A percentile compares a stretch with the other conserved stretches of the same genome.
These are phyloP conservation scores for Neoaliturus tenellus DNA, from an alignment of 2,888 invertebrate species.

Conservation along the genomic window DNA sequence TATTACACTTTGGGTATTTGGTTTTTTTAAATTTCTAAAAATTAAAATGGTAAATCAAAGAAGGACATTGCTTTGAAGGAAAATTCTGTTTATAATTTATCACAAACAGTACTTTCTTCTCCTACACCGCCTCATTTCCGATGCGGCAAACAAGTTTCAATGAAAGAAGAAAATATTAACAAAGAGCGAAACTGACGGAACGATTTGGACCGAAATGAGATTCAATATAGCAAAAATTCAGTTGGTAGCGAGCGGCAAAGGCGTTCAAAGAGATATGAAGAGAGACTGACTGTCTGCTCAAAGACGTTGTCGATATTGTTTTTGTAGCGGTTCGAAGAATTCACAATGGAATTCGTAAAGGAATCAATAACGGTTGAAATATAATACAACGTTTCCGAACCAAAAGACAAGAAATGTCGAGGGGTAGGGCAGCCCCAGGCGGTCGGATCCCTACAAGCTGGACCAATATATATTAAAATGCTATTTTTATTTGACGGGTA, in stretches of 20 bases:
- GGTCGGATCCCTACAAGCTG: not conserved
- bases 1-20: too few species aligned
- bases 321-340: constrained; percentile 42
- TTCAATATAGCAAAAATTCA: constrained; percentile 42
- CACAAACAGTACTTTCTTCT: too few species aligned
- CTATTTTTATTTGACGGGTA: constrained; percentile 53
- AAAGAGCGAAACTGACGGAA: not conserved
- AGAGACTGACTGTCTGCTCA: constrained; percentile 27
- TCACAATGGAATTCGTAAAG: constrained; percentile 53
- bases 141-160: too few species aligned
- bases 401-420: constrained; percentile 47
- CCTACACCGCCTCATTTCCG: too few species aligned
- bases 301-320: constrained; percentile 44
- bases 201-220: constrained; percentile 38
- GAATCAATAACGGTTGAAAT: constrained; percentile 53
- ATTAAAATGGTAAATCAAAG: too few species aligned
- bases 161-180: not conserved
- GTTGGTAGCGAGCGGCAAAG: constrained; percentile 15
- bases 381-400: constrained; percentile 52
- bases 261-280: constrained; percentile 43
- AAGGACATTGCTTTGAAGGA: too few species aligned
- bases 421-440: not conserved
- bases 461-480: constrained; percentile 57
- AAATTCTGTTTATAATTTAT: too few species aligned
- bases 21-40: too few species aligned